Percentiles rank a stretch among this genome's conserved stretches.
These are phyloP conservation scores for Danio kyathit DNA, from an alignment of 2,797 vertebrate species.

Conservation along the genomic window DNA sequence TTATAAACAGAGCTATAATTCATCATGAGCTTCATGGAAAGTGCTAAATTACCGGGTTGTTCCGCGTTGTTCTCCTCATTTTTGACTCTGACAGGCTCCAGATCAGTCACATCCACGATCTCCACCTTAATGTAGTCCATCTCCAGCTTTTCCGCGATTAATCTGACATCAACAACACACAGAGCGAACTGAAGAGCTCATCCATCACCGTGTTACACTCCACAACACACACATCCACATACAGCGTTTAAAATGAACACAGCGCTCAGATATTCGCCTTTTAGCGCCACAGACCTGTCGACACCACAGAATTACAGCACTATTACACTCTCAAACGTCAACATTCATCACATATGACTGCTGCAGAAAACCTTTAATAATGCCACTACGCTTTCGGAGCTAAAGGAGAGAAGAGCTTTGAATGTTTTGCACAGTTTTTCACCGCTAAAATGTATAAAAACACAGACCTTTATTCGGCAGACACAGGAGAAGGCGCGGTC, in stretches of 20 bases:
- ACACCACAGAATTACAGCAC: not conserved
- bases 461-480: conserved; percentile 23
- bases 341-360: not conserved
- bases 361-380: too few species aligned
- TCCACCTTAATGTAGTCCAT: conserved; percentile 25
- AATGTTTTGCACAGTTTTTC: not conserved
- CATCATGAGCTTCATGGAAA: too few species aligned
- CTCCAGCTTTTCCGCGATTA: too few species aligned
- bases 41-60: too few species aligned
- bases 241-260: too few species aligned
- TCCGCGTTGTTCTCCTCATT: not conserved
- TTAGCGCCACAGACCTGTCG: not conserved
- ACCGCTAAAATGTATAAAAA: not conserved
- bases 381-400: not conserved
- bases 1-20: too few species aligned
- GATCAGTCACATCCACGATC: not conserved
- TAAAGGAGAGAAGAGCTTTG: fast-evolving
- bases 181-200: too few species aligned
- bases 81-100: not conserved
- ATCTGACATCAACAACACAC: too few species aligned
- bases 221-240: too few species aligned
- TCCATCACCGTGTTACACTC: too few species aligned
- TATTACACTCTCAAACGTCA: not conserved
- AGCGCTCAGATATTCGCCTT: not conserved
- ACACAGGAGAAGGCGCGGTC: not conserved